Evolutionary conservation across 2,797 vertebrate species (phyloP), one percentile per base, ranked within the genome.

Genomic region (Oreochromis grahami): DNA sequence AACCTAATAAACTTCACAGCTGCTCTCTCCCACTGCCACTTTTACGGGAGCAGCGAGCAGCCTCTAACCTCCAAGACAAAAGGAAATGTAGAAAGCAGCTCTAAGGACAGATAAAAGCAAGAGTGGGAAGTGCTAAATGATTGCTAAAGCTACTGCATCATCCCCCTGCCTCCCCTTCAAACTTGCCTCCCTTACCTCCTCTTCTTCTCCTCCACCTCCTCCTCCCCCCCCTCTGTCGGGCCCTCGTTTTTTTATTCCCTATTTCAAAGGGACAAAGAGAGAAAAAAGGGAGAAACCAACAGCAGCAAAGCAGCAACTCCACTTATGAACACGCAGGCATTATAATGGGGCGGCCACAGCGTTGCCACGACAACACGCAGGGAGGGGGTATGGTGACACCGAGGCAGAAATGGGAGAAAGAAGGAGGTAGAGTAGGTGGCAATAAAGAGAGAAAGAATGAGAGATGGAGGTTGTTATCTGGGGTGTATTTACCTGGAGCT

Each of bases 361-460:
- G 95, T 97, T 96, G 94, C 95, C 95, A 96, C 91, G 96, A 96
- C 96, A 96, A 97, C 96, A 93, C 93, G 90, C 86, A 88, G 90
- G 91, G 92, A 84, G 85, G 78, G 85, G 52, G 10, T 77, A 82
- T 13, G 56, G 91, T 32, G 85, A 92, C 87, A 90, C 36, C 3
- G 86, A 86, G 77, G 84, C 76, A 88, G 82, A 82, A 85, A 82
- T 11, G 70, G 86, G 77, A 85, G 76, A 80, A 79, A 85, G 81
- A 84, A 80, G 84, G 84, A 86, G 93, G 83, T 83, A 89, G 88
- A 92, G 89, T 84, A 92, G 91, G 86, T 93, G 86, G 89, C 85
- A 90, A 86, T 84, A 86, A 90, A 86, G 56, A 41, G 29, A 15
- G 68, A 58, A 83, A 56, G 82, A 84, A 65, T 82, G 56, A 80